Evolutionary conservation across 1,140 invertebrate genomes (phyloP).

Genomic region (Caenorhabditis latens): DNA sequence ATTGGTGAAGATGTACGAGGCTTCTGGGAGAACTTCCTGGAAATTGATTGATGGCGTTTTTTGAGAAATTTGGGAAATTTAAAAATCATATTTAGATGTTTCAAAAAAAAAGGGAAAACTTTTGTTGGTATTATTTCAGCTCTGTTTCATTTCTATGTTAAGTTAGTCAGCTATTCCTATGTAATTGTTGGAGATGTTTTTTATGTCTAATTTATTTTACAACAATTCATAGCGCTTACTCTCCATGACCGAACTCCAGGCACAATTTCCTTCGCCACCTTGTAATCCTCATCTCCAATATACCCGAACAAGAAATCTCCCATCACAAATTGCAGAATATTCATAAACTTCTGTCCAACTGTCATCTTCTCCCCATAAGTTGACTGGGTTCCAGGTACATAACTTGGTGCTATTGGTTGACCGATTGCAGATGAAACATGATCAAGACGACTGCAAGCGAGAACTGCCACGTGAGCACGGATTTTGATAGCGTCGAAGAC

Average conservation of each 20-base stretch:
- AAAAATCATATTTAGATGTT: too few species aligned
- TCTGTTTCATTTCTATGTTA: too few species aligned
- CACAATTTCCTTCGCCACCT: constrained; percentile 21
- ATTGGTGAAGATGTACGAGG: constrained; percentile 15
- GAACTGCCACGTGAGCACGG: constrained; percentile 7
- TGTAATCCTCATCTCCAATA: constrained; percentile 33
- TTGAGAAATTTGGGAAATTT: too few species aligned
- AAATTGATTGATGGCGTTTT: background rate
- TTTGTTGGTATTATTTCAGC: too few species aligned
- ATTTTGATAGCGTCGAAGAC: constrained; percentile 42
- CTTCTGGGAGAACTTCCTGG: constrained; percentile 28
- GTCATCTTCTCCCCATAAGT: constrained; percentile 26
- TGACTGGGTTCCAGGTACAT: constrained; percentile 47
- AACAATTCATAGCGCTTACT: background rate
- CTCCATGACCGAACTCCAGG: constrained; percentile 32
- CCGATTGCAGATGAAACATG: constrained; percentile 22
- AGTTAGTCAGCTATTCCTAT: too few species aligned
- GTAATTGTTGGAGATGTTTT: too few species aligned
- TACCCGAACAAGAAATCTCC: constrained; percentile 33
- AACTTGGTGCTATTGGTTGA: constrained; percentile 42
- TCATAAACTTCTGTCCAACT: constrained; percentile 22
- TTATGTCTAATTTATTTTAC: too few species aligned
- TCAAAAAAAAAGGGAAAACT: too few species aligned
- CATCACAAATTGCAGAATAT: constrained; percentile 29
- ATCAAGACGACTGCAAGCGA: constrained; percentile 25